Conservation (phyloP, 2,113 vertebrate genomes). For the Pimephales promelas region DNA sequence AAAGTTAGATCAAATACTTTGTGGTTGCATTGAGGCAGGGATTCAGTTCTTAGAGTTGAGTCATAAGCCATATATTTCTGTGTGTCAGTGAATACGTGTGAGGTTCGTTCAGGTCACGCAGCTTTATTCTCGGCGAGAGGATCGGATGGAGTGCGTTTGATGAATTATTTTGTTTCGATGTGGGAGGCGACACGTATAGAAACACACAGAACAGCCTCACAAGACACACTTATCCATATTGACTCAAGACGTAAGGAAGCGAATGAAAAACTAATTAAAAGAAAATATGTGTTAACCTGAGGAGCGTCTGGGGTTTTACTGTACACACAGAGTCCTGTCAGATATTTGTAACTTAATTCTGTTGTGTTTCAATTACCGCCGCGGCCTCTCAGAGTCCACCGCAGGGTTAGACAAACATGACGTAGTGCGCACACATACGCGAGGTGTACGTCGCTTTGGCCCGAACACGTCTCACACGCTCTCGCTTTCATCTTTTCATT, state of each 20-base stretch:
- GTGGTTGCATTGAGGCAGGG: not conserved
- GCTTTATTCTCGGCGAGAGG: not conserved
- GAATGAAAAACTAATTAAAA: conserved; percentile 82
- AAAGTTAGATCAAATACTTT: not conserved
- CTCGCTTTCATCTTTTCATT: conserved; percentile 73
- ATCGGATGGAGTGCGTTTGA: not conserved
- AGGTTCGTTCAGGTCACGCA: not conserved
- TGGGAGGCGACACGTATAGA: conserved; percentile 21
- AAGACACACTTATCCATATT: conserved; percentile 58
- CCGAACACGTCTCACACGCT: conserved; percentile 61
- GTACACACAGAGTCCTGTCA: conserved; percentile 73
- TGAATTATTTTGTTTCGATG: conserved; percentile 8
- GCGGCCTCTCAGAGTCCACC: conserved; percentile 66
- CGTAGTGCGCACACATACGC: conserved; percentile 57
- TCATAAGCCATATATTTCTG: not conserved
- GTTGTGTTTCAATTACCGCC: conserved; percentile 77
- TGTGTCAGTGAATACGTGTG: not conserved
- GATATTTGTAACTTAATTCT: conserved; percentile 78
- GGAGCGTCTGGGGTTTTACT: conserved; percentile 68
- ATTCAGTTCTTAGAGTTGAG: not conserved
- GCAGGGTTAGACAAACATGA: conserved; percentile 80
- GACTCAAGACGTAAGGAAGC: conserved; percentile 64
- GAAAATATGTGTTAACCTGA: conserved; percentile 76
- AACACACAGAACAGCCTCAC: conserved; percentile 32
- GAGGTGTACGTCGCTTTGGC: conserved; percentile 53